These are phyloP conservation scores for Paragorgia papillata DNA, from an alignment of 92 coral and sea anemone genomes.

Conservation along the genomic window DNA sequence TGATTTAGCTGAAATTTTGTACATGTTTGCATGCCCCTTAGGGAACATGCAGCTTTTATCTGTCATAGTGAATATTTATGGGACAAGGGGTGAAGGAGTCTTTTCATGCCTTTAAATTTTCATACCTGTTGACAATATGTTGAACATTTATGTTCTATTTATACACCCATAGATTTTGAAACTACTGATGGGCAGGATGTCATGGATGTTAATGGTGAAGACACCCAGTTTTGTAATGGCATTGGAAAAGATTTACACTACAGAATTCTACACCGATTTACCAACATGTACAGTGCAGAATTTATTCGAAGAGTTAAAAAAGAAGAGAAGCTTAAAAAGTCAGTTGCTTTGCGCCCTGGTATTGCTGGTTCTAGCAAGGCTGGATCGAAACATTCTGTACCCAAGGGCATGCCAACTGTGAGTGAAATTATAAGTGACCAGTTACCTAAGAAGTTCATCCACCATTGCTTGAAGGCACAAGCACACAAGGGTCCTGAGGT, in stretches of 20 bases:
- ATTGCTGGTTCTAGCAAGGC: constrained; percentile 19
- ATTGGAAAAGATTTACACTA: constrained; percentile 1
- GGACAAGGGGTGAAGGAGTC: no score
- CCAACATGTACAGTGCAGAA: constrained; percentile 43
- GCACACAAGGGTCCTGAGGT: constrained; percentile 32
- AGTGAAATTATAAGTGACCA: constrained; percentile 34
- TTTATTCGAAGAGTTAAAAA: constrained; percentile 15
- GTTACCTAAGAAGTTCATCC: constrained; percentile 18
- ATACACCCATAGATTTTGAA: neutral
- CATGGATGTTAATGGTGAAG: neutral
- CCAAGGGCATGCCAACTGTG: constrained; percentile 17
- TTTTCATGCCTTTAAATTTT: no score
- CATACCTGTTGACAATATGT: no score
- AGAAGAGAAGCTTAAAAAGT: constrained; percentile 24
- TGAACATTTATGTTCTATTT: neutral
- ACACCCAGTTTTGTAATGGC: neutral
- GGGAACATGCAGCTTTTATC: no score
- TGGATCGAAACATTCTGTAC: constrained; percentile 5
- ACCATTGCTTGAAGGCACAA: constrained; percentile 24
- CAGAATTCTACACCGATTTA: constrained; percentile 37
- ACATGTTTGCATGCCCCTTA: no score
- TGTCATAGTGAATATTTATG: no score
- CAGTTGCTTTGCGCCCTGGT: constrained; percentile 23
- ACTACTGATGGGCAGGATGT: neutral
- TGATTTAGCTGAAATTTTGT: no score